A percentile compares a stretch with the other conserved stretches of the same genome.
These are phyloP conservation scores for Tetranychus piercei DNA, from an alignment of 2,888 invertebrate genomes.

Conservation along the genomic window DNA sequence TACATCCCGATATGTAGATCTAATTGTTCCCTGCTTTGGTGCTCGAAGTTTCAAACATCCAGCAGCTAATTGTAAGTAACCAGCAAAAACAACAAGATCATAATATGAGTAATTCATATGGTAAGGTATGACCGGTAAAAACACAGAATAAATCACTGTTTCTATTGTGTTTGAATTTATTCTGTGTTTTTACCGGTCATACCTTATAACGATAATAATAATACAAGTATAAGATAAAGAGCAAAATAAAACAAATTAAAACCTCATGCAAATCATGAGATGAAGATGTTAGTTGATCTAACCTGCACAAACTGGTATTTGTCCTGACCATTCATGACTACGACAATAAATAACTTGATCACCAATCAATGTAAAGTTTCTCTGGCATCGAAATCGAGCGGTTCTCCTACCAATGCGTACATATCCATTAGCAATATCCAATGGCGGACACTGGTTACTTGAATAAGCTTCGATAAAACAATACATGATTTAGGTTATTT, in stretches of 20 bases:
- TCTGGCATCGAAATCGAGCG: not conserved
- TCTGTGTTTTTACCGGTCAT: too few species aligned
- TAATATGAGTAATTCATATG: too few species aligned
- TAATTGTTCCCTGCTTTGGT: not conserved
- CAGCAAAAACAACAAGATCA: not conserved
- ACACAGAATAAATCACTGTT: too few species aligned
- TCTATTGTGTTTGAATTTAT: too few species aligned
- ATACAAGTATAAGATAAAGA: too few species aligned
- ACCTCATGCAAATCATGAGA: not conserved
- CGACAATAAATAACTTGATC: not conserved
- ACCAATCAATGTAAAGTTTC: not conserved
- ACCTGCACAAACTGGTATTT: not conserved
- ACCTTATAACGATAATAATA: too few species aligned
- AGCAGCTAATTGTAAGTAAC: not conserved
- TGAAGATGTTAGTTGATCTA: not conserved
- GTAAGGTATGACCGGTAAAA: too few species aligned
- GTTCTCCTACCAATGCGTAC: not conserved
- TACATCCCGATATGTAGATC: not conserved
- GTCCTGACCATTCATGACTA: not conserved
- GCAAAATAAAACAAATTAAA: not conserved
- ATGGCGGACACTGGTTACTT: not conserved
- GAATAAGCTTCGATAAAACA: not conserved
- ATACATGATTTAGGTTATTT: too few species aligned
- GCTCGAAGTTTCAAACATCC: not conserved
- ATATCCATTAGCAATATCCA: not conserved